phyloP scores from a whole-genome alignment of 2,113 vertebrate genomes.

The Dunckerocampus dactyliophorus region DNA sequence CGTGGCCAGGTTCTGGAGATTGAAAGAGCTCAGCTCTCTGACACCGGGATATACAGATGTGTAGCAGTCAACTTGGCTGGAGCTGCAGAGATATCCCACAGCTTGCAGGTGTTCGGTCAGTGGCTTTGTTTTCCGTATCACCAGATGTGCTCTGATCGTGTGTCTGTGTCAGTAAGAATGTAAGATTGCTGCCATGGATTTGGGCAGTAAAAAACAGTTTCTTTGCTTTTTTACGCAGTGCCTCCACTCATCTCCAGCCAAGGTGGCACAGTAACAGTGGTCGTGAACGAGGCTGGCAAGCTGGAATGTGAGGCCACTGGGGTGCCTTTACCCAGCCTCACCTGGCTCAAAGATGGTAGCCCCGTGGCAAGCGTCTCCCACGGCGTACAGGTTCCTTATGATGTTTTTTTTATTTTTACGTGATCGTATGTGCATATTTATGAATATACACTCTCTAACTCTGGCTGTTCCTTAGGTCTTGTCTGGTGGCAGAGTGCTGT shows the following conservation, averaged over 20 bases:
- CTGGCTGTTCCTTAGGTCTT: constrained; percentile 72
- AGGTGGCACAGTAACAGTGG: constrained; percentile 76
- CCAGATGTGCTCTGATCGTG: background rate
- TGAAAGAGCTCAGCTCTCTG: constrained; percentile 78
- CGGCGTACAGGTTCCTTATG: constrained; percentile 81
- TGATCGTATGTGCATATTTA: background rate
- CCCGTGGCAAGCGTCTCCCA: constrained; percentile 84
- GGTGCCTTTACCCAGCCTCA: constrained; percentile 86
- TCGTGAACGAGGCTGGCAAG: constrained; percentile 83
- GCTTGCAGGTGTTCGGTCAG: constrained; percentile 88
- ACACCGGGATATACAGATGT: constrained; percentile 86
- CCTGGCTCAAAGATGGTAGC: constrained; percentile 93
- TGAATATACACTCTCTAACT: background rate
- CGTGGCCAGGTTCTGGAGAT: constrained; percentile 80
- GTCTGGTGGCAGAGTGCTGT: constrained; percentile 81
- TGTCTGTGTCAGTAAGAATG: background rate
- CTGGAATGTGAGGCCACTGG: constrained; percentile 91
- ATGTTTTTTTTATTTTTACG: background rate
- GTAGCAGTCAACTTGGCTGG: constrained; percentile 84
- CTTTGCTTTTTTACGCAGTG: constrained; percentile 59
- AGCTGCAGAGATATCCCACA: constrained; percentile 78
- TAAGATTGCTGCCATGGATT: background rate
- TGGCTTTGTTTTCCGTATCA: constrained; percentile 2
- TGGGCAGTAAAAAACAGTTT: background rate
- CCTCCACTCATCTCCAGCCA: constrained; percentile 85